Conservation (phyloP, 2,113 vertebrate genomes). For the Nycticryphes semicollaris region DNA sequence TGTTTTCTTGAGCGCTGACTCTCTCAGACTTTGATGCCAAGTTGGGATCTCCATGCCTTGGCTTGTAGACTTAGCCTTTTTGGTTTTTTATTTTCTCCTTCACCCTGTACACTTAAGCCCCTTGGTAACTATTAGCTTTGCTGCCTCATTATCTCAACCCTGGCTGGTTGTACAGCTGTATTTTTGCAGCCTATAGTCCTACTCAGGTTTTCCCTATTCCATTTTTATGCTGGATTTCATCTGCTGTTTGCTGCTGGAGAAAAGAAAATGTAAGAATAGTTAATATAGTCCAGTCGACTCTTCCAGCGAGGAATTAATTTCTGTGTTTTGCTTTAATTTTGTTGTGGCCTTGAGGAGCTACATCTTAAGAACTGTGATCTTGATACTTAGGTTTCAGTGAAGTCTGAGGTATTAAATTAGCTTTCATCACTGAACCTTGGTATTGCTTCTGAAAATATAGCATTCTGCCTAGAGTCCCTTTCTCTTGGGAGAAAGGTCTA, state of each 20-base stretch:
- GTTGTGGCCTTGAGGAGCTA: neutral
- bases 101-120: no score
- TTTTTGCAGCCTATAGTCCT: neutral
- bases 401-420: neutral
- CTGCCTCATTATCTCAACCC: neutral
- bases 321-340: neutral
- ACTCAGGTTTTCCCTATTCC: accelerated
- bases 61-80: neutral
- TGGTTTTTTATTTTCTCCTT: neutral
- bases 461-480: neutral
- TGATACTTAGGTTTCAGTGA: neutral
- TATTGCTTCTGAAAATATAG: neutral
- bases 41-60: neutral
- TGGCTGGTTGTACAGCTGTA: neutral
- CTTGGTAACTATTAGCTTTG: neutral
- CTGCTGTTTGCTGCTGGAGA: neutral
- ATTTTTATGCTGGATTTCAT: neutral
- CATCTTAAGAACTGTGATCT: neutral
- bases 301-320: neutral
- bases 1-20: neutral
- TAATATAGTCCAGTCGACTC: neutral
- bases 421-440: neutral
- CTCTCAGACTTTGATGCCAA: neutral
- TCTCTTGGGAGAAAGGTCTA: neutral
- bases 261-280: neutral